A percentile compares a stretch with the other conserved stretches of the same genome.
phyloP scores from a whole-genome alignment of 2,888 invertebrate genomes.

The Ryuthela nishihirai region DNA sequence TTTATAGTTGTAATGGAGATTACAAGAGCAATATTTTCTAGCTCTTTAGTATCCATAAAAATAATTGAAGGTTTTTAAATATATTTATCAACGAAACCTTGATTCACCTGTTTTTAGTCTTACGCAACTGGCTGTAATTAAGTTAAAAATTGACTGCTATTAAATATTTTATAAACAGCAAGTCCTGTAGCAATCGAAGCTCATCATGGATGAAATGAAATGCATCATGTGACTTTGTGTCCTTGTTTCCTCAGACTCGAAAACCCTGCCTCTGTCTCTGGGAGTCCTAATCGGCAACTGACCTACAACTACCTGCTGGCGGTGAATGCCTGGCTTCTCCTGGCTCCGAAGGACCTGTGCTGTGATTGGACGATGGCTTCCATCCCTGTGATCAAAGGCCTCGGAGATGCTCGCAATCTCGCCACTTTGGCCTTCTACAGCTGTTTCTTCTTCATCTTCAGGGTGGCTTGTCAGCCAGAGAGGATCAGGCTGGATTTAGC shows the following conservation, averaged over 20 bases:
- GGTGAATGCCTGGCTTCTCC: conserved; percentile 82
- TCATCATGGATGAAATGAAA: too few relatives aligned
- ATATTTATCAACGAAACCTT: too few relatives aligned
- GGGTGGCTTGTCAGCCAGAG: conserved; percentile 42
- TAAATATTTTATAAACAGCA: background rate
- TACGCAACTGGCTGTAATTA: too few relatives aligned
- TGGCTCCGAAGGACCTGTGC: conserved; percentile 83
- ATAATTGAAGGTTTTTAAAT: too few relatives aligned
- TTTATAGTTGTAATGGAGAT: too few relatives aligned
- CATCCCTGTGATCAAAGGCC: conserved; percentile 73
- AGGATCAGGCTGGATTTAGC: too few relatives aligned
- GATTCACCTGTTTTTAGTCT: too few relatives aligned
- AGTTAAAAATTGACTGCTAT: background rate
- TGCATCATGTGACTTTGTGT: too few relatives aligned
- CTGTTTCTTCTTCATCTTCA: conserved; percentile 49
- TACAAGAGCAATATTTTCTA: too few relatives aligned
- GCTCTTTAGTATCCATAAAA: too few relatives aligned
- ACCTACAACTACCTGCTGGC: conserved; percentile 90
- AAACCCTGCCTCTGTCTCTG: conserved; percentile 89
- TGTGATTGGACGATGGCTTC: conserved; percentile 99
- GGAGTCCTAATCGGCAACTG: conserved; percentile 75
- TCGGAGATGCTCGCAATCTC: conserved; percentile 75
- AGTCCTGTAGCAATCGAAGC: too few relatives aligned
- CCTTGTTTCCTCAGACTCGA: conserved; percentile 67
- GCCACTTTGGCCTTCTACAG: conserved; percentile 68